A percentile compares a stretch with the other conserved stretches of the same genome.
These are phyloP conservation scores for Cossypha dichroa DNA, from an alignment of 2,797 vertebrate species.

Conservation along the genomic window DNA sequence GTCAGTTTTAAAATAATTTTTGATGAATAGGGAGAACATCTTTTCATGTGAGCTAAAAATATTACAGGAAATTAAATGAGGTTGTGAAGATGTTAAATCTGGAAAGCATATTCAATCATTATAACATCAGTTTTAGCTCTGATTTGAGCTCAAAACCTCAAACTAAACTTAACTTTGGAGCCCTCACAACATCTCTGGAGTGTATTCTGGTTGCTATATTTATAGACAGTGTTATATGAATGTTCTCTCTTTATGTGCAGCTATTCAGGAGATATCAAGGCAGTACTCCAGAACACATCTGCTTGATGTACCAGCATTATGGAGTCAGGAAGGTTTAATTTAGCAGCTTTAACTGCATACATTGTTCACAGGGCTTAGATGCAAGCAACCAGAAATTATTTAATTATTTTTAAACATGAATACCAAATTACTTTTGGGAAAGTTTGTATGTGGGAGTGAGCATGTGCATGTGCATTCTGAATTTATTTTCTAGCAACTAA, in stretches of 20 bases:
- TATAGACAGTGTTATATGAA: slow-evolving; percentile 2
- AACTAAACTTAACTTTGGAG: slow-evolving; percentile 46
- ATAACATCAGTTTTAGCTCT: slow-evolving; percentile 32
- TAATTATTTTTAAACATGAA: slow-evolving; percentile 1
- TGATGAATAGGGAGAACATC: slow-evolving; percentile 56
- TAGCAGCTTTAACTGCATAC: neutral
- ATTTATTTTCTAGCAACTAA: neutral
- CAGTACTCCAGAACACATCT: slow-evolving; percentile 31
- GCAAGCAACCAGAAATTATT: neutral
- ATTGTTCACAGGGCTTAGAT: neutral
- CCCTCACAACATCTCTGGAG: neutral
- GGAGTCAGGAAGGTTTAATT: slow-evolving; percentile 3
- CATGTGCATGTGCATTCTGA: neutral
- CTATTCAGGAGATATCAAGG: neutral
- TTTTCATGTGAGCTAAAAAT: slow-evolving; percentile 58
- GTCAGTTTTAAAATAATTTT: slow-evolving; percentile 44
- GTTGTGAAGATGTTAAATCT: slow-evolving; percentile 42
- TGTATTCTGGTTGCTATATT: neutral
- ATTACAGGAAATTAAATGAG: slow-evolving; percentile 59
- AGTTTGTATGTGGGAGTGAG: neutral
- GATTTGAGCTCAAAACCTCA: slow-evolving; percentile 42
- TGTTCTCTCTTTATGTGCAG: slow-evolving; percentile 2
- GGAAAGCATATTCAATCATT: slow-evolving; percentile 43
- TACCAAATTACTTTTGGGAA: neutral
- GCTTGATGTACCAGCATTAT: neutral